Evolutionary conservation across 2,797 vertebrate species (phyloP).

Genomic region (Cossypha dichroa): DNA sequence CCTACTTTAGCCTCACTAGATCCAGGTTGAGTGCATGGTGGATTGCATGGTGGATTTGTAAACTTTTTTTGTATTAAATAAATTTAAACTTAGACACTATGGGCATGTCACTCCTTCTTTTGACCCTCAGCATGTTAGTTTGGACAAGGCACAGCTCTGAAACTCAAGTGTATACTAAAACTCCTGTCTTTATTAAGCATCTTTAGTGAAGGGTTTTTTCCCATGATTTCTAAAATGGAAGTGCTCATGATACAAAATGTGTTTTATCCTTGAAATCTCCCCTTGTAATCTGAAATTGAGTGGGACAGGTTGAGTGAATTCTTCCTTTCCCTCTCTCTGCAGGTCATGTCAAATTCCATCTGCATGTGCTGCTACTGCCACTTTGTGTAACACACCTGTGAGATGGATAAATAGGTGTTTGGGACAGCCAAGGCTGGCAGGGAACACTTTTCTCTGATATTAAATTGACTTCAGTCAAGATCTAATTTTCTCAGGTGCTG

Average conservation of each 20-base stretch:
- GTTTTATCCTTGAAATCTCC: background rate
- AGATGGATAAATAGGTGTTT: background rate
- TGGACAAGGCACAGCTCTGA: background rate
- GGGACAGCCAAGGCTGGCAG: background rate
- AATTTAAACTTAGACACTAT: constrained; percentile 26
- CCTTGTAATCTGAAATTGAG: background rate
- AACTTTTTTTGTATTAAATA: constrained; percentile 14
- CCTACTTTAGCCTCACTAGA: background rate
- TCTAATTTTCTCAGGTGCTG: background rate
- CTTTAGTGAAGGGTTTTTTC: background rate
- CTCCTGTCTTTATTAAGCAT: background rate
- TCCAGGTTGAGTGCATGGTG: constrained; percentile 26
- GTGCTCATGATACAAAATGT: background rate
- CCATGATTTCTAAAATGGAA: background rate
- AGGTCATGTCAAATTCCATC: background rate
- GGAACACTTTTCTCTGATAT: background rate
- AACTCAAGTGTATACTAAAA: background rate
- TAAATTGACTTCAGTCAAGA: background rate
- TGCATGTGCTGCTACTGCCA: background rate
- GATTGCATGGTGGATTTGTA: constrained; percentile 56
- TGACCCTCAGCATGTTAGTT: background rate
- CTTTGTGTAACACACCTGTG: background rate
- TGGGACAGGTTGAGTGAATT: background rate
- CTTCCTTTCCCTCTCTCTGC: background rate
- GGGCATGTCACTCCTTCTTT: constrained; percentile 56